Evolutionary conservation across 2,888 invertebrate genomes (phyloP).

Genomic region (Leptogaster cylindrica): DNA sequence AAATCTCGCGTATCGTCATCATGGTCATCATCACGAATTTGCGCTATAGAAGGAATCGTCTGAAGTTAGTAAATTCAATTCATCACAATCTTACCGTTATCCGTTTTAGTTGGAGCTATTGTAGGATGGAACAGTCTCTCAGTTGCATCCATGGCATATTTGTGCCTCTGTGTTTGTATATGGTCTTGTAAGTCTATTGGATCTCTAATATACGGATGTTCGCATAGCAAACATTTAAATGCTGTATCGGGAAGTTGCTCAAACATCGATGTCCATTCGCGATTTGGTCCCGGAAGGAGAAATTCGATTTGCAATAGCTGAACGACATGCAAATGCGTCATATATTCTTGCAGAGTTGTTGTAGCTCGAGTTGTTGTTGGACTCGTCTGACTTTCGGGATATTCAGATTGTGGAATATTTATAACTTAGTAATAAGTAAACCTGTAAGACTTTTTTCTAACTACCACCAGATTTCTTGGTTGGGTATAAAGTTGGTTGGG

Average conservation of each 20-base stretch:
- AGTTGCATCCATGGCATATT: neutral
- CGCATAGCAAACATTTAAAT: constrained; percentile 39
- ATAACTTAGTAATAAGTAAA: too few relatives aligned
- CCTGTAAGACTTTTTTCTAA: neutral
- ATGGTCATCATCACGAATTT: too few relatives aligned
- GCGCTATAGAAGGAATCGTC: too few relatives aligned
- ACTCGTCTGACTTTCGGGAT: neutral
- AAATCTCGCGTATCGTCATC: too few relatives aligned
- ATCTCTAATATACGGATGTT: constrained; percentile 19
- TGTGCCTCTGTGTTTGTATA: constrained; percentile 32
- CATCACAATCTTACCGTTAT: neutral
- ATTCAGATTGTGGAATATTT: too few relatives aligned
- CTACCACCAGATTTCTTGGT: too few relatives aligned
- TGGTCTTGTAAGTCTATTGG: constrained; percentile 25
- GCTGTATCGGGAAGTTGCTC: neutral
- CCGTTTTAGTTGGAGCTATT: constrained; percentile 15
- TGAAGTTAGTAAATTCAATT: too few relatives aligned
- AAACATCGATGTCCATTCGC: constrained; percentile 29
- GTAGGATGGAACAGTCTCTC: constrained; percentile 37
- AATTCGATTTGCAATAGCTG: constrained; percentile 41
- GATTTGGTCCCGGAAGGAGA: neutral
- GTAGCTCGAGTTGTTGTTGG: neutral
- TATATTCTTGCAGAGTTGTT: constrained; percentile 11
- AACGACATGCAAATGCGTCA: constrained; percentile 5
- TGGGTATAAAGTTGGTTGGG: too few relatives aligned